phyloP scores from a whole-genome alignment of 2,888 invertebrate species.

The Metopia argyrocephala region DNA sequence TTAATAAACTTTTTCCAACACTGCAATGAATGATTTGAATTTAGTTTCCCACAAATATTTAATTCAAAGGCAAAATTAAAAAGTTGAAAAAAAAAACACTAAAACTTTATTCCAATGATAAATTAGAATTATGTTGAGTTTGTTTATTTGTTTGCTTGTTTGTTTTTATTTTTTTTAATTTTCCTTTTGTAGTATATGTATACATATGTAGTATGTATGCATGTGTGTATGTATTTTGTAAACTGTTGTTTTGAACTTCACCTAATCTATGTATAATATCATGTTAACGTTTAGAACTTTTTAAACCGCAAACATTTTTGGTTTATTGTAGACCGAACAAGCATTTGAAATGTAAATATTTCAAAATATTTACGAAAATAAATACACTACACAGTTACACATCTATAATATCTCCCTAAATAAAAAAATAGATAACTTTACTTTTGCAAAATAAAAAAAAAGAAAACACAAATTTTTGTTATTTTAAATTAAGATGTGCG shows the following conservation, averaged over 20 bases:
- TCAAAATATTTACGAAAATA: no score
- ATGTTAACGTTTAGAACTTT: conserved; percentile 56
- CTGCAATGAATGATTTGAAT: background rate
- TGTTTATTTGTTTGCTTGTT: conserved; percentile 10
- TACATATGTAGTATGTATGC: no score
- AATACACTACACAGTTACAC: no score
- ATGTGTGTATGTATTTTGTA: conserved; percentile 1
- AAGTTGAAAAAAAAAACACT: conserved; percentile 16
- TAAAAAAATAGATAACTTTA: no score
- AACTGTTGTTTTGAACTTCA: conserved; percentile 37
- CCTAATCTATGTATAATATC: conserved; percentile 51
- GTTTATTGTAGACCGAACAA: conserved; percentile 40
- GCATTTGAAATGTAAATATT: conserved; percentile 28
- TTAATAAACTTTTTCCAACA: background rate
- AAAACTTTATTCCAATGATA: conserved; percentile 46
- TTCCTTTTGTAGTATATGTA: background rate
- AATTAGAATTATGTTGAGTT: conserved; percentile 49
- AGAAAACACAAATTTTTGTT: no score
- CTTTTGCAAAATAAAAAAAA: no score
- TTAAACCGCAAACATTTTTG: conserved; percentile 58
- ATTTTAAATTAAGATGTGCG: no score
- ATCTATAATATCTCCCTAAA: no score
- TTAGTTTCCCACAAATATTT: conserved; percentile 61
- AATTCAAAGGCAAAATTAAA: conserved; percentile 53
- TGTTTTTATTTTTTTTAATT: background rate